Conservation (phyloP, 2,113 vertebrate species). For the Micronycteris hirsuta region DNA sequence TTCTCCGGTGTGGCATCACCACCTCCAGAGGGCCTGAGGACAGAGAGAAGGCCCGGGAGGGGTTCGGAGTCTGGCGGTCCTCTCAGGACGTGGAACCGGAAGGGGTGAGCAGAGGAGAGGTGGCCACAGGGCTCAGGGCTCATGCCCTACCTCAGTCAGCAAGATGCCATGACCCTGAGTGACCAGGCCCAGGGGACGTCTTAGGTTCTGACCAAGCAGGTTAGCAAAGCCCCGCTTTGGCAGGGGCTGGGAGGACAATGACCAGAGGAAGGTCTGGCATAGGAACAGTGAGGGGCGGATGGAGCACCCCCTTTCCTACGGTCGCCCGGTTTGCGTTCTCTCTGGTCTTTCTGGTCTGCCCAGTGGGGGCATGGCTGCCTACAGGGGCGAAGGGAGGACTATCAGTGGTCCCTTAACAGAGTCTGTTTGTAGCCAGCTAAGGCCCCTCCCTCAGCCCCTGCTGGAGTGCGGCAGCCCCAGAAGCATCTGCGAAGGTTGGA, state of each 20-base stretch:
- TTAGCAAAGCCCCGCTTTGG: not conserved
- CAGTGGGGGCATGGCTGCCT: not conserved
- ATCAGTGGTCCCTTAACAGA: fast-evolving
- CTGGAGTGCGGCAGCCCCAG: not conserved
- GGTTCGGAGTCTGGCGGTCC: not conserved
- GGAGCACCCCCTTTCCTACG: not conserved
- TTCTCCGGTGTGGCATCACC: not conserved
- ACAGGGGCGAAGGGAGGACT: not conserved
- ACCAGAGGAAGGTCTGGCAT: not conserved
- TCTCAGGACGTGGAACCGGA: not conserved
- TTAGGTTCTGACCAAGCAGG: not conserved
- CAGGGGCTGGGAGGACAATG: not conserved
- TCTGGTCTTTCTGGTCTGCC: not conserved
- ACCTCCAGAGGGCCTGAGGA: not conserved
- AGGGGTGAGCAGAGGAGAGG: not conserved
- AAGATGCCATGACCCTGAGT: not conserved
- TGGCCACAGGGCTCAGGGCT: not conserved
- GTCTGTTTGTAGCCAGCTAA: not conserved
- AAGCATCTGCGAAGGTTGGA: not conserved
- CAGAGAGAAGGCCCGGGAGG: not conserved
- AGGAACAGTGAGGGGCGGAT: not conserved
- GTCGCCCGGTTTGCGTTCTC: not conserved
- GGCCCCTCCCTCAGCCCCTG: not conserved
- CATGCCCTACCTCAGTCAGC: too few relatives aligned
- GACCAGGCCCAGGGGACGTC: not conserved